A percentile compares a stretch with the other conserved stretches of the same genome.
These are phyloP conservation scores for Coptodon bakossiorum DNA, from an alignment of 2,113 vertebrate species.

Conservation along the genomic window DNA sequence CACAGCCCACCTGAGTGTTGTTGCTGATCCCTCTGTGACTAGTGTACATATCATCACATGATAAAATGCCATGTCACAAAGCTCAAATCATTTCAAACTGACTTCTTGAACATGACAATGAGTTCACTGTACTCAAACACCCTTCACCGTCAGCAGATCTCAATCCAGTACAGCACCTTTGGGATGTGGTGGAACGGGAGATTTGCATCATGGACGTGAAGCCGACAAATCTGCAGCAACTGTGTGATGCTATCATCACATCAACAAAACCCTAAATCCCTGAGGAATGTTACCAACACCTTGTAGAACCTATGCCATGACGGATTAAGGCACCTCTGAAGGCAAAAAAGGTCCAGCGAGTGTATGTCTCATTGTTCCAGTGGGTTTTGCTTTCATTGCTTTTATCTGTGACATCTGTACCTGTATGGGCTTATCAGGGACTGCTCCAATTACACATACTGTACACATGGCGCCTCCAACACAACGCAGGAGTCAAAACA, in stretches of 20 bases:
- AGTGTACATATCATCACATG: background rate
- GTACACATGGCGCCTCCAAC: background rate
- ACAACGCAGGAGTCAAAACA: background rate
- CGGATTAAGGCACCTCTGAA: background rate
- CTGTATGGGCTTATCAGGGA: background rate
- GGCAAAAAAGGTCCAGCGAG: background rate
- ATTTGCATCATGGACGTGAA: background rate
- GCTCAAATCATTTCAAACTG: background rate
- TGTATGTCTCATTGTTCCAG: background rate
- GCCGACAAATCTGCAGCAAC: background rate
- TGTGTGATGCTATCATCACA: background rate
- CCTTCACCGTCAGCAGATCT: background rate
- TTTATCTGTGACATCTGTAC: background rate
- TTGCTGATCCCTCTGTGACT: background rate
- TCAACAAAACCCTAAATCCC: background rate
- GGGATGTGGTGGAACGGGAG: background rate
- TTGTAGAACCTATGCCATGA: background rate
- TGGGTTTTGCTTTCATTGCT: background rate
- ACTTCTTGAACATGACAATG: background rate
- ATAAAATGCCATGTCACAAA: background rate
- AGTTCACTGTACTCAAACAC: background rate
- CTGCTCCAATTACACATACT: background rate
- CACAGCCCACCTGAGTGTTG: background rate
- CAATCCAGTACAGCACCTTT: background rate
- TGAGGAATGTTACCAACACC: background rate